phyloP scores from a whole-genome alignment of 2,113 vertebrate genomes.

The Eubucco bourcierii region DNA sequence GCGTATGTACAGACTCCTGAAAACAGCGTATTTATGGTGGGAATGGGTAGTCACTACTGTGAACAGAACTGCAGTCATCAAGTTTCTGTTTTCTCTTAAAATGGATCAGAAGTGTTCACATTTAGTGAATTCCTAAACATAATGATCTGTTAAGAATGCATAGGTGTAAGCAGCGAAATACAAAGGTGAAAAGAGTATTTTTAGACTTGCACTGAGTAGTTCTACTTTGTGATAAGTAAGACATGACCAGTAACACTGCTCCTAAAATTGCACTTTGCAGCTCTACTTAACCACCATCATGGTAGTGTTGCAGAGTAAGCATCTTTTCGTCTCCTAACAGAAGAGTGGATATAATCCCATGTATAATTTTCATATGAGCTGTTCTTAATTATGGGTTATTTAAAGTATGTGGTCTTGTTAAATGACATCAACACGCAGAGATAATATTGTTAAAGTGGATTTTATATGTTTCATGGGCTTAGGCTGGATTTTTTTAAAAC shows the following conservation, averaged over 20 bases:
- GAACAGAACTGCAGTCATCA: not conserved
- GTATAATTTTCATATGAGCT: not conserved
- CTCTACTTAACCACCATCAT: fast-evolving
- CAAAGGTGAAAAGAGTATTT: not conserved
- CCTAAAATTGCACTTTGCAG: not conserved
- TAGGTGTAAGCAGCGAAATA: not conserved
- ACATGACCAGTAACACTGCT: not conserved
- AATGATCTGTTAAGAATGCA: not conserved
- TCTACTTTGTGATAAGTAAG: not conserved
- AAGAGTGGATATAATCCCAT: not conserved
- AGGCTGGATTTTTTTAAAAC: not conserved
- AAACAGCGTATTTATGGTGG: not conserved
- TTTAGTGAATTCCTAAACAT: not conserved
- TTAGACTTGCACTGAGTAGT: not conserved
- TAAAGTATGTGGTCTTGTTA: not conserved
- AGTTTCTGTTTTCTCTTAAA: not conserved
- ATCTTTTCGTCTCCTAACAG: not conserved
- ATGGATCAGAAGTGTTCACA: not conserved
- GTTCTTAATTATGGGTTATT: not conserved
- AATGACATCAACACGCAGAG: fast-evolving
- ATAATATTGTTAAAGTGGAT: not conserved
- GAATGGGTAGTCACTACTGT: not conserved
- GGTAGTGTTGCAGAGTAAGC: not conserved
- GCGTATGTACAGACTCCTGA: not conserved
- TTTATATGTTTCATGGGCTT: not conserved